phyloP scores from a whole-genome alignment of 2,113 vertebrate genomes.

The Pseudonaja textilis region DNA sequence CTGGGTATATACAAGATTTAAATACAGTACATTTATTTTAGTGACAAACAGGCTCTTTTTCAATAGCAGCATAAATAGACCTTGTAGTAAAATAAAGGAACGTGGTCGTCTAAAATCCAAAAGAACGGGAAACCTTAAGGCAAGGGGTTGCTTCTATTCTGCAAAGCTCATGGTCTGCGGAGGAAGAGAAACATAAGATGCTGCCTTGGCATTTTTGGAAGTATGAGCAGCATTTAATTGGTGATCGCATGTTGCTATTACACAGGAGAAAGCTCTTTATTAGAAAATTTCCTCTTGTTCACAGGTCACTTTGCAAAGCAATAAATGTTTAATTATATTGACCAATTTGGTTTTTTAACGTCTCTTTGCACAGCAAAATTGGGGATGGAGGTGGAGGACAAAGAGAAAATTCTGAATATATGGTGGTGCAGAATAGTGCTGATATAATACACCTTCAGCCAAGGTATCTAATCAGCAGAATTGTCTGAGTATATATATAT shows the following conservation, averaged over 20 bases:
- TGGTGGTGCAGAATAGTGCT: background rate
- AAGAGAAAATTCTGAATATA: background rate
- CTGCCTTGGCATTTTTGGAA: slow-evolving; percentile 8
- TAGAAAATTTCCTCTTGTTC: background rate
- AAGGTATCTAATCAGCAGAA: background rate
- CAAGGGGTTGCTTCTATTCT: slow-evolving; percentile 15
- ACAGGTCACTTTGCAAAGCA: background rate
- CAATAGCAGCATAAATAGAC: background rate
- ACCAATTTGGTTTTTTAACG: background rate
- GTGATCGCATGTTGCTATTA: background rate
- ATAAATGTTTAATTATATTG: background rate
- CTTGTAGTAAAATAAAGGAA: background rate
- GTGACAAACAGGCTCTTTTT: background rate
- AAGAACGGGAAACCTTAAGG: background rate
- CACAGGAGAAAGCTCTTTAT: background rate
- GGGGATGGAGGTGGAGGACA: background rate
- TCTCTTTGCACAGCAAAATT: background rate
- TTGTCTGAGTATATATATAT: too few species aligned
- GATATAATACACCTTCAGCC: background rate
- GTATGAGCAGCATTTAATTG: background rate
- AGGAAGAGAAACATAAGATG: background rate
- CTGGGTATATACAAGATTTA: slow-evolving; percentile 32
- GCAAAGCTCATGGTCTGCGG: background rate
- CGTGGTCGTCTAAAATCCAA: background rate
- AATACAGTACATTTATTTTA: slow-evolving; percentile 1